Evolutionary conservation across 2,888 invertebrate species (phyloP), one percentile per base, ranked within the genome.

Genomic region (Horisme vitalbata): DNA sequence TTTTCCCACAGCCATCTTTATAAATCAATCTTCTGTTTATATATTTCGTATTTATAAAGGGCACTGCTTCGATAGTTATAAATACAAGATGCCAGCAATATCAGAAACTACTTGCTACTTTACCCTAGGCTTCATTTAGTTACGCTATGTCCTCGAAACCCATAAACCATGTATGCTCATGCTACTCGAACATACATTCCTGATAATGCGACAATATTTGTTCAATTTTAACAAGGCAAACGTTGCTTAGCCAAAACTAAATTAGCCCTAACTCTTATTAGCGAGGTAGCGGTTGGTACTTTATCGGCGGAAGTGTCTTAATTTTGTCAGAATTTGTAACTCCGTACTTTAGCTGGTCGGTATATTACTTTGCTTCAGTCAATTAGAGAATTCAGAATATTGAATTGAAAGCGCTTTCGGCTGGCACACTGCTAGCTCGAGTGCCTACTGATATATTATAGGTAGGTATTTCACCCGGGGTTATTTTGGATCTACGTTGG

Each of bases 401-500:
- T 35, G 49, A 45, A 46, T 41, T 46, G 28, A 28, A 39, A 45
- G 34, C 46, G 45, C 41, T 36, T n/a, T 36, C 39, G 32, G 44
- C 57, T 56, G 61, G 57, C 58, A 59, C 66, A 45, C 62, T 61
- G 59, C 61, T 64, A 27, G 43, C 30, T 63, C 65, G 62, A 65
- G 68, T 74, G 70, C 70, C 71, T 71, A 71, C 72, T 77, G 71
- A 78, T 79, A 81, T 78, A 73, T 77, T 73, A 70, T 73, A 78
- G 71, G 68, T 65, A n/a, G n/a, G n/a, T n/a, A n/a, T n/a, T n/a
- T n/a, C n/a, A 70, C 61, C 61, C 63, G 61, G 66, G 82, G 80
- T 85, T 86, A 86, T 86, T 86, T 87, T 75, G 59, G 80, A 79
- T 61, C 65, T 75, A 79, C 76, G 84, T 81, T 85, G 76, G 83